Evolutionary conservation across 1,140 invertebrate genomes (phyloP).

Genomic region (Temnothorax nylanderi): DNA sequence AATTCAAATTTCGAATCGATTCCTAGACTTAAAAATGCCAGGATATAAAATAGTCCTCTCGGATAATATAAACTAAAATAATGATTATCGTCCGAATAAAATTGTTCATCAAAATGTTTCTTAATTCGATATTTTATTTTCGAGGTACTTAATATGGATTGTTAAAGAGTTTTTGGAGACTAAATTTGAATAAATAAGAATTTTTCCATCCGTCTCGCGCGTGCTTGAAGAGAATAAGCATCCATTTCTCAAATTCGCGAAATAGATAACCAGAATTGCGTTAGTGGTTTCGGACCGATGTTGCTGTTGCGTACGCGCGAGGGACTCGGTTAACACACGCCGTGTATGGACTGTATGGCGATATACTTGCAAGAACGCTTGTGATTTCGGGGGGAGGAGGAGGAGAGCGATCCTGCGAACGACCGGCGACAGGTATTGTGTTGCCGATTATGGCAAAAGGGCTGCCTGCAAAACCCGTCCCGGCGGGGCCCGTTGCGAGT

Average conservation of each 20-base stretch:
- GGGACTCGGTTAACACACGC: neutral
- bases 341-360: neutral
- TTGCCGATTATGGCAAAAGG: slow-evolving; percentile 80
- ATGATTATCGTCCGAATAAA: neutral
- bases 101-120: neutral
- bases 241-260: neutral
- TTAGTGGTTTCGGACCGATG: neutral
- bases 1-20: neutral
- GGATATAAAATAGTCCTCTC: neutral
- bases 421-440: slow-evolving; percentile 70
- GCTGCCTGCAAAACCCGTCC: slow-evolving; percentile 72
- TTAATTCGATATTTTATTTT: neutral
- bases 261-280: neutral
- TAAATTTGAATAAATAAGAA: neutral
- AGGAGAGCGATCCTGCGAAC: neutral
- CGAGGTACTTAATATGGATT: neutral
- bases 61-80: neutral
- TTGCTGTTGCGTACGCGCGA: neutral
- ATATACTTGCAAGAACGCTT: slow-evolving; percentile 14
- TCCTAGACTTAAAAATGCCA: neutral
- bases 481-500: slow-evolving; percentile 46
- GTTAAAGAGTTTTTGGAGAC: neutral
- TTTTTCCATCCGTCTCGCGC: too few relatives aligned
- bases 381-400: neutral
- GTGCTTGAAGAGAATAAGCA: neutral